phyloP scores from a whole-genome alignment of 2,888 invertebrate species.

The Apodemia duryi region DNA sequence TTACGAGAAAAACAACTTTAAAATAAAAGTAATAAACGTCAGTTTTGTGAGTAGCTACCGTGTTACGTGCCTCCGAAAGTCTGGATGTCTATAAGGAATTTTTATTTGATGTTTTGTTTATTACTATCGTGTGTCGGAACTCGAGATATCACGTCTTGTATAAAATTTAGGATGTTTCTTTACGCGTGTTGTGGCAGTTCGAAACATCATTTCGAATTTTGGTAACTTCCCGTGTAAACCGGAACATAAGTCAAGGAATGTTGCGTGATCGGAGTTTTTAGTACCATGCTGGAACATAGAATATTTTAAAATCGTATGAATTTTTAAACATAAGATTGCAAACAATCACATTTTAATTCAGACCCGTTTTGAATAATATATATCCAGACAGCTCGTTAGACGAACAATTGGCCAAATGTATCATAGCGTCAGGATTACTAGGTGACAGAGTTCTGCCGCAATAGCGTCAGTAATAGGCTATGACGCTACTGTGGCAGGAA shows the following conservation, averaged over 20 bases:
- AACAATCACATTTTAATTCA: too few species aligned
- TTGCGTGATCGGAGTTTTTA: not conserved
- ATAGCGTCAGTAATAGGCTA: too few species aligned
- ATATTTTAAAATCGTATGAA: too few species aligned
- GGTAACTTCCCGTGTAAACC: conserved; percentile 3
- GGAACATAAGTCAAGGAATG: not conserved
- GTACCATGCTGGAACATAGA: not conserved
- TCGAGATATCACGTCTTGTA: conserved; percentile 8
- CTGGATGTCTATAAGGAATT: conserved; percentile 5
- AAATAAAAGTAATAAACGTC: not conserved
- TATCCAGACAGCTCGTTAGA: too few species aligned
- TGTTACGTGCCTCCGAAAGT: not conserved
- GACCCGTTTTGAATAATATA: too few species aligned
- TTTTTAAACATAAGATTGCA: too few species aligned
- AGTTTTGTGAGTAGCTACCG: not conserved
- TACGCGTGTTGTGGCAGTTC: conserved; percentile 3
- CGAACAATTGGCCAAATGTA: too few species aligned
- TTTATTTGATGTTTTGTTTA: conserved; percentile 15
- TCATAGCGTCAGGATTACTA: too few species aligned
- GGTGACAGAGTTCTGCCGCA: too few species aligned
- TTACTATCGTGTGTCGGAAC: not conserved
- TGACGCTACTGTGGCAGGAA: too few species aligned
- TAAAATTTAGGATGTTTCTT: conserved; percentile 5
- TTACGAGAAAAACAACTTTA: not conserved
- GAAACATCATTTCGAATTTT: not conserved